Base-by-base conservation (phyloP, 2,888 invertebrate genomes). In the Andrena dorsata region DNA sequence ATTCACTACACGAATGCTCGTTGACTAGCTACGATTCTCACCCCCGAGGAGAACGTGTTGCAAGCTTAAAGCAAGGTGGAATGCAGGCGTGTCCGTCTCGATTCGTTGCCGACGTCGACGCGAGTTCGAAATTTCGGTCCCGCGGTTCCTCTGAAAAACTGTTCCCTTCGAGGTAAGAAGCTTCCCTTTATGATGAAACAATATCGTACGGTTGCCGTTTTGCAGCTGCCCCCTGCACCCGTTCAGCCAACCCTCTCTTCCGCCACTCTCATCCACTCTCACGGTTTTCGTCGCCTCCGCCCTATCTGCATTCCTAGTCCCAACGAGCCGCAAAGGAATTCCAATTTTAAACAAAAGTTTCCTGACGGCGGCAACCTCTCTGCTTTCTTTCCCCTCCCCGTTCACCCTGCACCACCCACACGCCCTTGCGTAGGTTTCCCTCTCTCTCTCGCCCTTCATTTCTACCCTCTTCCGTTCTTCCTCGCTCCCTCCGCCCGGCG, bases 271-370 rank as follows among this genome's bases (percentile, higher is more conserved):
- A 80, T 82, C 83, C 80, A 73, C 81, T 86, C 85, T 88, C 85
- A 84, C 80, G 89, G 87, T 89, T 89, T 88, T 87, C 89, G 90
- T 90, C 89, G 89, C 86, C 87, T 85, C 84, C 89, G 72, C 87
- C 89, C 91, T 87, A 92, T 92, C 91, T 92, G 92, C 91, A 92
- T 92, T 92, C 92, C 92, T 90, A 90, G 90, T 90, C 88, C 86
- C 91, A 91, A 92, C 91, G 90, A 92, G 92, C 92, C 91, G 91
- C 90, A 91, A 92, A 91, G 92, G 92, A 92, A 92, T 92, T 92
- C 91, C 92, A 92, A 92, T 92, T 92, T 92, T 91, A 91, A 92
- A 92, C 92, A 92, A 92, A 92, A 92, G 92, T 92, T 92, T 91
- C 90, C 89, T 91, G 89, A 90, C 91, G 90, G 87, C 86, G 86